These are phyloP conservation scores for Galago senegalensis DNA, from an alignment of 2,797 vertebrate species.

Conservation along the genomic window DNA sequence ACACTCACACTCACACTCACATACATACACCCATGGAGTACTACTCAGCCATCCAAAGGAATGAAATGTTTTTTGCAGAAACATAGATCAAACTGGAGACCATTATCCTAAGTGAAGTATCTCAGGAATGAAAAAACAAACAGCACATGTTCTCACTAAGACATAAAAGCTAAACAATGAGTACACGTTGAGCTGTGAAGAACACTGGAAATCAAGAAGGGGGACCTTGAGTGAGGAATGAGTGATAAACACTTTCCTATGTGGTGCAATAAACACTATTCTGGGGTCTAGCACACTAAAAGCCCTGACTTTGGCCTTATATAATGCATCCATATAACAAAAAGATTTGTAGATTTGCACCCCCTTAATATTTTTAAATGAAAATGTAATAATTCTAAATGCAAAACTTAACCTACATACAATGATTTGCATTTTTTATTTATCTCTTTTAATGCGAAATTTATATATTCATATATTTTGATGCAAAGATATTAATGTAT, in stretches of 20 bases:
- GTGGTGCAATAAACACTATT: neutral
- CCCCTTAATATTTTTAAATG: neutral
- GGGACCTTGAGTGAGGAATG: neutral
- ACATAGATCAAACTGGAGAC: neutral
- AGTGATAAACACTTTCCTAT: neutral
- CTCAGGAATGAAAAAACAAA: neutral
- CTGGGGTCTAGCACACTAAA: too few species aligned
- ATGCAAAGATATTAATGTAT: neutral
- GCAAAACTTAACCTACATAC: neutral
- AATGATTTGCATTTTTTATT: neutral
- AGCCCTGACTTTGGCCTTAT: neutral
- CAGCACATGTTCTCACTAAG: neutral
- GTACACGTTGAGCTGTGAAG: neutral
- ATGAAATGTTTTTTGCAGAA: neutral
- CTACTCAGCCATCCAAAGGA: neutral
- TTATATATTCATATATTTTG: constrained; percentile 9
- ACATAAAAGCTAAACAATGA: neutral
- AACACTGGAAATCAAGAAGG: neutral
- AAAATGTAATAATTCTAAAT: neutral
- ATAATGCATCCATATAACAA: neutral
- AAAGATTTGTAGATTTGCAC: neutral
- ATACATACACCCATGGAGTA: neutral
- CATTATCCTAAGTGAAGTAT: neutral
- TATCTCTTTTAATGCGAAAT: neutral
- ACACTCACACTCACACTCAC: too few species aligned